phyloP scores from a whole-genome alignment of 2,113 vertebrate species.

The Gobio gobio region DNA sequence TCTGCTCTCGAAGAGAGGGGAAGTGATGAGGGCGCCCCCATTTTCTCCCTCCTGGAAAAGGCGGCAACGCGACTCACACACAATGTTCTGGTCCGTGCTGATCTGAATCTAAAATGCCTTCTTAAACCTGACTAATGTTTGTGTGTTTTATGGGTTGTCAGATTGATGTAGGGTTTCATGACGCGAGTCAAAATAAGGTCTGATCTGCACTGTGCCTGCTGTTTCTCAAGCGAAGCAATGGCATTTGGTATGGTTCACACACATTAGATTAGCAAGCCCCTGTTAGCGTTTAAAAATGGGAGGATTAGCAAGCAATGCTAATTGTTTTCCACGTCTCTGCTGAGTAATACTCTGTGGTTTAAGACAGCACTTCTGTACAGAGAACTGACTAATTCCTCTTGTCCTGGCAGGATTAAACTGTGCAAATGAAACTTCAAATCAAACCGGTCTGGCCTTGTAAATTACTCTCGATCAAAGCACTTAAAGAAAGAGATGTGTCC shows the following conservation, averaged over 20 bases:
- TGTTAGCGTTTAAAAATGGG: neutral
- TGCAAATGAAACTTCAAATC: conserved; percentile 65
- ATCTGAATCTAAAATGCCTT: conserved; percentile 45
- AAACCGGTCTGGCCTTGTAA: conserved; percentile 58
- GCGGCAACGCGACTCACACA: neutral
- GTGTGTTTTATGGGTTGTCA: conserved; percentile 40
- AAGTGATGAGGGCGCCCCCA: conserved; percentile 37
- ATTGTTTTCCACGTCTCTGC: conserved; percentile 28
- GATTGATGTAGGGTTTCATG: conserved; percentile 31
- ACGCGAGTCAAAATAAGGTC: conserved; percentile 22
- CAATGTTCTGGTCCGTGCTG: conserved; percentile 21
- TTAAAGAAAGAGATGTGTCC: conserved; percentile 39
- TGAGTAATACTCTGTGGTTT: conserved; percentile 24
- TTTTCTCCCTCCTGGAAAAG: conserved; percentile 37
- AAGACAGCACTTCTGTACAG: conserved; percentile 41
- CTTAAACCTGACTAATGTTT: conserved; percentile 45
- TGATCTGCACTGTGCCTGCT: conserved; percentile 3
- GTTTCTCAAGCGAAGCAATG: neutral
- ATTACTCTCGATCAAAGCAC: conserved; percentile 69
- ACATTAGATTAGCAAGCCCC: neutral
- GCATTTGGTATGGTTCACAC: neutral
- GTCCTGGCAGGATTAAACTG: conserved; percentile 65
- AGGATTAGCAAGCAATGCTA: conserved; percentile 35
- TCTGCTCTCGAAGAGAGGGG: conserved; percentile 48
- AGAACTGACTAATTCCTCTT: conserved; percentile 50